phyloP scores from a whole-genome alignment of 2,888 invertebrate genomes.

The Bedellia somnulentella region DNA sequence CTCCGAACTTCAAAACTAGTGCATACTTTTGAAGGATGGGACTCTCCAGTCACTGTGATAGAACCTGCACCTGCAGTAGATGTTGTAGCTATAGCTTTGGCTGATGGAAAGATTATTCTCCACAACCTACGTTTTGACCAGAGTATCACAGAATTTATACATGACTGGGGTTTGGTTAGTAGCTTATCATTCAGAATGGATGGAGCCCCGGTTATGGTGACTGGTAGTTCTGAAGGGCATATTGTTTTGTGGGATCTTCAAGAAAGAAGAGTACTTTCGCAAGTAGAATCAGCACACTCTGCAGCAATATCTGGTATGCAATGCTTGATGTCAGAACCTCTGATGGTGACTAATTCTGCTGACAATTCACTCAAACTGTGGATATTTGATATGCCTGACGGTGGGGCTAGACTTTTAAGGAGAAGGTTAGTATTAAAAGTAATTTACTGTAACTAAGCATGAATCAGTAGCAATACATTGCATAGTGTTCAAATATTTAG shows the following conservation, averaged over 20 bases:
- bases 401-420: conserved; percentile 78
- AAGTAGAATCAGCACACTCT: conserved; percentile 78
- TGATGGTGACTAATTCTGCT: conserved; percentile 88
- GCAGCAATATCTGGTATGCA: conserved; percentile 75
- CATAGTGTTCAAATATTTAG: too few species aligned
- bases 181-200: conserved; percentile 86
- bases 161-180: conserved; percentile 91
- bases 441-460: too few species aligned
- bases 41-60: conserved; percentile 68
- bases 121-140: conserved; percentile 88
- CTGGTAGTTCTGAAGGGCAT: conserved; percentile 80
- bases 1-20: conserved; percentile 74
- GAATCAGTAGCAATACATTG: too few species aligned
- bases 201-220: conserved; percentile 82
- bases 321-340: conserved; percentile 85
- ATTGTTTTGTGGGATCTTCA: conserved; percentile 94
- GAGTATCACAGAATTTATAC: conserved; percentile 79
- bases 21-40: conserved; percentile 78
- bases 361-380: conserved; percentile 92
- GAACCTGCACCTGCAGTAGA: conserved; percentile 92
- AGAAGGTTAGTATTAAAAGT: conserved; percentile 53
- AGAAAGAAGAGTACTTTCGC: conserved; percentile 75
- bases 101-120: conserved; percentile 78
- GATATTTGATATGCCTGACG: conserved; percentile 92
- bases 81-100: conserved; percentile 86